Conservation (phyloP, 1,140 invertebrate genomes). For the Eriosoma lanigerum region DNA sequence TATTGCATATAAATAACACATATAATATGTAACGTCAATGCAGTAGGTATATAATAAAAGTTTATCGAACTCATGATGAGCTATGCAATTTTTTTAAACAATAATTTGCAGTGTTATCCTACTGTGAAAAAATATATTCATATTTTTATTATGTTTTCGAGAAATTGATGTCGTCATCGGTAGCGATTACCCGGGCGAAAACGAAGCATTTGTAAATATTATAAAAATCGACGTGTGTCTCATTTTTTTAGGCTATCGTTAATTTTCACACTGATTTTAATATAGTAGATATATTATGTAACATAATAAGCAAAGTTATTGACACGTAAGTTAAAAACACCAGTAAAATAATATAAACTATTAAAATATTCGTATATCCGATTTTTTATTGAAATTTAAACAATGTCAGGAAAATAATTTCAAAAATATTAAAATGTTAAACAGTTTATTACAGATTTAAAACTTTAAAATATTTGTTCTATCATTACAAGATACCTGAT, state of each 20-base stretch:
- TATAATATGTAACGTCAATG: background rate
- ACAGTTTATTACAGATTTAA: too few species aligned
- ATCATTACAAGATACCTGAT: too few species aligned
- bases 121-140: conserved; percentile 28
- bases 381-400: too few species aligned
- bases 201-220: conserved; percentile 35
- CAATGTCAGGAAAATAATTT: too few species aligned
- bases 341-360: too few species aligned
- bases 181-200: background rate
- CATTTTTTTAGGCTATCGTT: background rate
- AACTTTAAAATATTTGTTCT: too few species aligned
- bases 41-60: conserved; percentile 6
- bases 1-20: background rate
- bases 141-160: conserved; percentile 25
- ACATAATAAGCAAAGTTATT: background rate
- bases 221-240: background rate
- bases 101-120: conserved; percentile 34
- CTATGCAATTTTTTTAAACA: conserved; percentile 7
- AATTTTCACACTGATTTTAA: background rate
- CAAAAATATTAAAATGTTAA: too few species aligned
- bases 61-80: conserved; percentile 39
- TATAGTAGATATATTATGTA: conserved; percentile 20
- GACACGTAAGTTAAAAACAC: conserved; percentile 17
- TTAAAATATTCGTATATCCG: too few species aligned
- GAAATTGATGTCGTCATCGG: conserved; percentile 15